Base-by-base conservation (phyloP, 2,888 invertebrate species). In the Drosophila ezoana region DNA sequence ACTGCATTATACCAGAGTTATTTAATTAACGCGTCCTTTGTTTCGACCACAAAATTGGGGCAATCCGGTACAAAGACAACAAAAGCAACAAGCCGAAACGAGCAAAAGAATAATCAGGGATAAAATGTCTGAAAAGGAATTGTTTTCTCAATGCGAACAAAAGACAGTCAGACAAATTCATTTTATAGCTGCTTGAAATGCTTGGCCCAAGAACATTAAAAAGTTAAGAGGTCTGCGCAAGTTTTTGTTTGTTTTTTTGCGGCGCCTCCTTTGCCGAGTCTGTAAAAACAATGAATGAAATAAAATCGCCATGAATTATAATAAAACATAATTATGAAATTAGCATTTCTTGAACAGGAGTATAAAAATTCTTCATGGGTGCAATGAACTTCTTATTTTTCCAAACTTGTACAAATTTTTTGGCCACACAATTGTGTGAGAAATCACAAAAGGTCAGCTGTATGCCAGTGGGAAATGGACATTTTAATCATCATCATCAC, bases 181-280 rank as follows among this genome's bases (percentile, higher is more conserved):
- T 81, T 86, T 85, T 79, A 84, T 80, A 72, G 69, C 28, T 77
- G 62, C 71, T 71, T 86, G 81, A 76, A 82, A 83, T 70, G 81
- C 79, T 86, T 66, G 45, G 68, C 74, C 49, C 57, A 57, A 72
- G 76, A 65, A 71, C 79, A 86, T 82, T 82, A 73, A 86, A 81
- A 78, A 83, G 76, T 81, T 76, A 63, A 71, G 68, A 83, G 78
- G 76, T 76, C 65, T 53, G 58, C 20, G 20, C 51, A 86, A 74
- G 45, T 51, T 77, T 18, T 40, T 63, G 56, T 58, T 69, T 60
- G 57, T 65, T 76, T 48, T 69, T 47, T 72, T 14, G 28, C 49
- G 68, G 44, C 38, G 41, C 37, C 41, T 48, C 48, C 57, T 64
- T 53, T 44, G 54, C 6, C 45, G 62, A 60, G 60, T 49, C 41